Evolutionary conservation across 92 coral and sea anemone genomes (phyloP).

Genomic region (Siderastrea radians): DNA sequence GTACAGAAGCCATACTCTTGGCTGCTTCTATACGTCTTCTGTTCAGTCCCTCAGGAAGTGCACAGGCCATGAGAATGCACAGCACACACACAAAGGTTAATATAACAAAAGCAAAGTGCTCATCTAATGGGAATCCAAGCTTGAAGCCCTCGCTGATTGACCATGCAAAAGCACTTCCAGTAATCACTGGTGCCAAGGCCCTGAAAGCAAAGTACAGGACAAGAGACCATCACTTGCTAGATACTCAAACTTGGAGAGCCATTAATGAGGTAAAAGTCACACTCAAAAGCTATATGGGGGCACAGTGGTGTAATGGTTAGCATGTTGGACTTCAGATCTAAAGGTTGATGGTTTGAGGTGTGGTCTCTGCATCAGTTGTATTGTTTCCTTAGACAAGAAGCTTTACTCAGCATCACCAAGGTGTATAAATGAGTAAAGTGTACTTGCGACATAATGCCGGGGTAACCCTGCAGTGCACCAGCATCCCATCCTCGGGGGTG

Average conservation of each 20-base stretch:
- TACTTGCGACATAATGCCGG: too few species aligned
- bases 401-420: too few species aligned
- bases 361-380: too few species aligned
- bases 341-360: too few species aligned
- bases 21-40: conserved; percentile 9
- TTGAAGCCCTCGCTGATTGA: conserved; percentile 83
- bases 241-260: background rate
- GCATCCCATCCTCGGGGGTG: too few species aligned
- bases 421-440: too few species aligned
- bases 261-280: too few species aligned
- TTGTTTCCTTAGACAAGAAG: too few species aligned
- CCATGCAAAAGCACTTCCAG: conserved; percentile 93
- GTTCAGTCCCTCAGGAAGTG: conserved; percentile 62
- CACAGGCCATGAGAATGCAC: conserved; percentile 63
- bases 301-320: too few species aligned
- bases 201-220: conserved; percentile 30
- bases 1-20: conserved; percentile 1
- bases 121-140: conserved; percentile 87
- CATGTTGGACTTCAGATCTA: too few species aligned
- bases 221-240: background rate
- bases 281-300: too few species aligned
- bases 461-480: too few species aligned
- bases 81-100: conserved; percentile 67
- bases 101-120: conserved; percentile 72
- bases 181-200: conserved; percentile 72